phyloP scores from a whole-genome alignment of 2,113 vertebrate genomes.

The Prochilodus magdalenae region DNA sequence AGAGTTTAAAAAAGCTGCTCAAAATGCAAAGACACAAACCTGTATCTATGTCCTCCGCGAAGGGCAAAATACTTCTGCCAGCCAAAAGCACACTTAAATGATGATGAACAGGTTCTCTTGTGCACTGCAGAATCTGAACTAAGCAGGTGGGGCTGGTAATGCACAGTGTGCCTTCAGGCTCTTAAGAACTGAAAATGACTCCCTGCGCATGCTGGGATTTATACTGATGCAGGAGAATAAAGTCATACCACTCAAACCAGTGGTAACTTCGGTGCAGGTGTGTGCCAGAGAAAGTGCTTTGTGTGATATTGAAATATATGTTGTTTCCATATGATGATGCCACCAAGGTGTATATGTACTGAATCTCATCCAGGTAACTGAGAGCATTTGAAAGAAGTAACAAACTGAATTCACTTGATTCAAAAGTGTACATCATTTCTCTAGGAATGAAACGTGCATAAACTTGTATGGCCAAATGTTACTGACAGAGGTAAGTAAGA shows the following conservation, averaged over 20 bases:
- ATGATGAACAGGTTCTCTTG: not conserved
- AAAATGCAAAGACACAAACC: not conserved
- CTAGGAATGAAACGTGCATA: no score
- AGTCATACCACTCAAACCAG: not conserved
- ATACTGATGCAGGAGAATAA: not conserved
- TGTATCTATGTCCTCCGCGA: slow-evolving; percentile 1
- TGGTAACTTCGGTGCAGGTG: slow-evolving; percentile 3
- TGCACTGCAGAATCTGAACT: not conserved
- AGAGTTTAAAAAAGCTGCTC: not conserved
- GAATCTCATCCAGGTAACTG: slow-evolving; percentile 2
- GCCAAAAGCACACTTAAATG: slow-evolving; percentile 12
- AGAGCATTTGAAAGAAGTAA: not conserved
- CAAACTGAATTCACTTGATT: not conserved
- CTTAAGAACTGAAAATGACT: not conserved
- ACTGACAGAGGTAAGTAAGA: no score
- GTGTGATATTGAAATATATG: not conserved
- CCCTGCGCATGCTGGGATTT: slow-evolving; percentile 6
- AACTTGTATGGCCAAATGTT: no score
- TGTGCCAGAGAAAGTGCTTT: not conserved
- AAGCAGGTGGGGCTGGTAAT: not conserved
- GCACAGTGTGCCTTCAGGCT: slow-evolving; percentile 2
- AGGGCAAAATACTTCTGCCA: not conserved
- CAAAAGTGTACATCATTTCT: not conserved
- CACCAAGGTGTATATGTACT: not conserved
- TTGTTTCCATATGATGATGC: not conserved